A percentile compares a stretch with the other conserved stretches of the same genome.
These are phyloP conservation scores for Danio kyathit DNA, from an alignment of 2,797 vertebrate genomes.

Conservation along the genomic window DNA sequence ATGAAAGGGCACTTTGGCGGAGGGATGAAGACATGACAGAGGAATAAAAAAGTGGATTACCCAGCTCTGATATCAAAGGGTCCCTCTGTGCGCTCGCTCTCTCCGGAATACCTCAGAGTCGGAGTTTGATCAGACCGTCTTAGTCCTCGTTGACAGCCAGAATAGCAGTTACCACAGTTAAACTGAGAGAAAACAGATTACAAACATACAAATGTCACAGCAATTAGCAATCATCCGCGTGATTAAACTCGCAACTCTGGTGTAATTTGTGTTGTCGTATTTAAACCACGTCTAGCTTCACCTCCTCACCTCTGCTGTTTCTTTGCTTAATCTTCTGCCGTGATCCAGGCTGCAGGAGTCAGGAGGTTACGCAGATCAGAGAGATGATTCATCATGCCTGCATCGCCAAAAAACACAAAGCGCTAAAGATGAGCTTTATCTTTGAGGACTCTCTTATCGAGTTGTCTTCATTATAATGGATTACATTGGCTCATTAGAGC, in stretches of 20 bases:
- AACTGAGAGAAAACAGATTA: constrained; percentile 15
- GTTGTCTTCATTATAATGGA: constrained; percentile 8
- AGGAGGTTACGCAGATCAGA: constrained; percentile 42
- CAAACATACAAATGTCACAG: constrained; percentile 31
- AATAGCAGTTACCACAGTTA: not conserved
- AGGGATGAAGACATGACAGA: constrained; percentile 62
- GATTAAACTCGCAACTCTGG: constrained; percentile 25
- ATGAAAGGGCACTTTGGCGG: constrained; percentile 71
- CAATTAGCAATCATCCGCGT: constrained; percentile 22
- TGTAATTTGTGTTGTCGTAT: constrained; percentile 39
- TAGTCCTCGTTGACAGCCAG: constrained; percentile 28
- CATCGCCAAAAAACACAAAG: constrained; percentile 27
- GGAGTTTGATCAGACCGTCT: constrained; percentile 21
- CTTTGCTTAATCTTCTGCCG: constrained; percentile 31
- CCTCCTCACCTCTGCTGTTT: constrained; percentile 29
- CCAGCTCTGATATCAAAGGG: constrained; percentile 64
- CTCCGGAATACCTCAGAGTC: constrained; percentile 2
- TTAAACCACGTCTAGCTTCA: constrained; percentile 34
- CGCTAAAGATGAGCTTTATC: constrained; percentile 7
- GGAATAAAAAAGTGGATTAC: constrained; percentile 64
- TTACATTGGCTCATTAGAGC: constrained; percentile 3
- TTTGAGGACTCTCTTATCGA: constrained; percentile 17
- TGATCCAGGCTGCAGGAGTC: constrained; percentile 41
- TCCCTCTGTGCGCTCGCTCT: constrained; percentile 23
- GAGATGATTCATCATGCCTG: constrained; percentile 32